Evolutionary conservation across 2,113 vertebrate genomes (phyloP), one percentile per base, ranked within the genome.

Genomic region (Laticauda colubrina): DNA sequence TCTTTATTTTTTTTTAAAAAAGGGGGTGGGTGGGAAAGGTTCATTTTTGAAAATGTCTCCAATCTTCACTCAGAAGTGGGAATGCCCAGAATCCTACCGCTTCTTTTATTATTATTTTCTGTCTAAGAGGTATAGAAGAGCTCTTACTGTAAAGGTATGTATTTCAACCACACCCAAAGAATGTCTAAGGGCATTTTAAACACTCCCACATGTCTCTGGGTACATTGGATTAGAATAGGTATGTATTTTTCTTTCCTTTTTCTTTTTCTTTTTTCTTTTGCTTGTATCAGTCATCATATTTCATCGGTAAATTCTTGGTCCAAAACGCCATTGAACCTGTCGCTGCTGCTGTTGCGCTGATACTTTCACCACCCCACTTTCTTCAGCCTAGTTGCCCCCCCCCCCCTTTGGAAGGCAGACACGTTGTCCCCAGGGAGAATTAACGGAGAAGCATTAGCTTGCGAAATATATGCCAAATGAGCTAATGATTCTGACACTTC

Each of bases 401-500:
- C 53, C 6, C 12, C 45, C 75, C 96, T 97, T 97, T 97, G 94
- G 95, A 97, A 97, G 96, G 96, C 96, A 97, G 97, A 96, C 96
- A 96, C 92, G 91, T 96, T 92, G 95, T 97, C 97, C 97, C 96
- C 97, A 96, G 95, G 94, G 97, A 98, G 98, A 98, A 98, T 98
- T 97, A 97, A 97, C 97, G 96, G 96, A 98, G 97, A 97, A 97
- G 97, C 97, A 97, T 98, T 97, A 97, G 98, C 97, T 98, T 98
- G 98, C 98, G 98, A 97, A 98, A 98, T 97, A 97, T 97, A 97
- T 97, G 96, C 97, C 97, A 97, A 86, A 96, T 98, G 97, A 98
- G 96, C 97, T 97, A 99, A 98, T 98, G 97, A 98, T 98, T 98
- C 95, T 98, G 98, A 98, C 98, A 98, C 97, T 97, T 97, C 94